These are phyloP conservation scores for Microtus montanus DNA, from an alignment of 2,113 vertebrate genomes.

Conservation along the genomic window DNA sequence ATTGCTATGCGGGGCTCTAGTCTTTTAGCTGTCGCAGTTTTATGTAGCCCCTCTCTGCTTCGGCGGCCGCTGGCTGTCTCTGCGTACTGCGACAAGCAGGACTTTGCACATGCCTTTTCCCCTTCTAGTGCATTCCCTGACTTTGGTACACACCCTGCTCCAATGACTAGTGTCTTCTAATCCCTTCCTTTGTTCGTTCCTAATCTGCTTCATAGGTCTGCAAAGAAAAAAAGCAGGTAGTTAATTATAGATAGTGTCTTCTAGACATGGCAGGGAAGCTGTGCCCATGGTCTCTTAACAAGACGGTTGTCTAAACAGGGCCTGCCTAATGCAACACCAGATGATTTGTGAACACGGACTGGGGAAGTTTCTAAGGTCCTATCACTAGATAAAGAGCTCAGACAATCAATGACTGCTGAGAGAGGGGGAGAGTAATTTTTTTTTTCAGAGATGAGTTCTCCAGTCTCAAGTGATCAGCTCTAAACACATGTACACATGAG, in stretches of 20 bases:
- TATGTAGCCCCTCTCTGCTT: neutral
- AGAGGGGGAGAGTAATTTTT: neutral
- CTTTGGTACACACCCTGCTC: neutral
- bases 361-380: neutral
- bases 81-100: neutral
- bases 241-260: neutral
- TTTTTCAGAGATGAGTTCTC: neutral
- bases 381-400: neutral
- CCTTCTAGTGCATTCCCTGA: conserved; percentile 15
- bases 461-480: neutral
- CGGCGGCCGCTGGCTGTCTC: neutral
- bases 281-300: neutral
- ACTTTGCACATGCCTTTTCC: conserved; percentile 43
- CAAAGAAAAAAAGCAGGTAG: neutral
- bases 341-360: neutral
- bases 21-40: neutral
- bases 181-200: neutral
- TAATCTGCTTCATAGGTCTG: neutral
- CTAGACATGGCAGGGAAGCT: neutral
- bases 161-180: conserved; percentile 46
- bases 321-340: neutral
- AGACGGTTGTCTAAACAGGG: neutral
- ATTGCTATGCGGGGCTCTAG: neutral
- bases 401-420: neutral
- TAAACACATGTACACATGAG: neutral